phyloP scores from a whole-genome alignment of 2,888 invertebrate genomes.

The Hetaerina titia region DNA sequence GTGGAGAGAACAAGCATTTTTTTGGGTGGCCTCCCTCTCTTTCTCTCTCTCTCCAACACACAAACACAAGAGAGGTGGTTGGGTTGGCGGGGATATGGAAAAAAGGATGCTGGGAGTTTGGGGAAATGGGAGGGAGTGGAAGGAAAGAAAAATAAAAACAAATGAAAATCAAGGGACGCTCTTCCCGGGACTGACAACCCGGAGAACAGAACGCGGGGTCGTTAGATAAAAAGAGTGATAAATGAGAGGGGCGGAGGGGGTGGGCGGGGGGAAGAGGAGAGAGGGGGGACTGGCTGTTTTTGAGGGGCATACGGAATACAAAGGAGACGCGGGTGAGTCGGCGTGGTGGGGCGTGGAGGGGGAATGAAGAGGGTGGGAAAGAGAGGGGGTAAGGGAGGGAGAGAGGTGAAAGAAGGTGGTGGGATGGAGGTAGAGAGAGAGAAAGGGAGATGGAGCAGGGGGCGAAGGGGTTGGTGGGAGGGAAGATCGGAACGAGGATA shows the following conservation, averaged over 20 bases:
- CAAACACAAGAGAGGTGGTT: background rate
- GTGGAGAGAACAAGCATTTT: background rate
- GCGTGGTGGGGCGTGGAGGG: background rate
- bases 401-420: background rate
- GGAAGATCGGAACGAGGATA: background rate
- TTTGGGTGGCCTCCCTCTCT: background rate
- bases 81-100: background rate
- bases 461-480: too few relatives aligned
- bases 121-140: background rate
- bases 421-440: background rate
- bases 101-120: background rate
- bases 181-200: conserved; percentile 57
- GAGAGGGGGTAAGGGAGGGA: background rate
- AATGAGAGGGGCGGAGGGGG: conserved; percentile 21
- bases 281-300: background rate
- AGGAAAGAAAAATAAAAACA: conserved; percentile 40
- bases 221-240: conserved; percentile 66
- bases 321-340: background rate
- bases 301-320: conserved; percentile 57
- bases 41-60: background rate
- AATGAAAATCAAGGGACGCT: conserved; percentile 44
- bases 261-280: background rate
- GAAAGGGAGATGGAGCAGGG: background rate
- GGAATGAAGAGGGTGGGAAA: background rate
- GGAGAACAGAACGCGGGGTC: conserved; percentile 51